These are phyloP conservation scores for Nomada lathburiana DNA, from an alignment of 2,888 invertebrate genomes.

Conservation along the genomic window DNA sequence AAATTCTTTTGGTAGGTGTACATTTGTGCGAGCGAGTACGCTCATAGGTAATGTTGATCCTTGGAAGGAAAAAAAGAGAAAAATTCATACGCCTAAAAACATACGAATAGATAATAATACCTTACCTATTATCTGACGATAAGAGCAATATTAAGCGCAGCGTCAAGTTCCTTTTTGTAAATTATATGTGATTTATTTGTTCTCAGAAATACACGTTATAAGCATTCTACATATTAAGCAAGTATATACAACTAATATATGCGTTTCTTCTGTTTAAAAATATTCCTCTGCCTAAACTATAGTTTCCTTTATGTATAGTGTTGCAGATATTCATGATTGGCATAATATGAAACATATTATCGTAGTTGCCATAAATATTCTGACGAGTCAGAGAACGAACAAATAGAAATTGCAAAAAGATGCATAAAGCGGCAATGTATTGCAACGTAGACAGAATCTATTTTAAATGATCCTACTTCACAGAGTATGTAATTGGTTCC, in stretches of 20 bases:
- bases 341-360: background rate
- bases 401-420: background rate
- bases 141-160: conserved; percentile 65
- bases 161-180: conserved; percentile 70
- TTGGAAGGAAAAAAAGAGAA: background rate
- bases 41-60: conserved; percentile 25
- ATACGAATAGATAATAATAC: conserved; percentile 46
- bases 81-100: conserved; percentile 39
- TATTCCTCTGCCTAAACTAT: conserved; percentile 3
- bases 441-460: conserved; percentile 9
- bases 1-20: conserved; percentile 33
- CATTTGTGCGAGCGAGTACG: conserved; percentile 29
- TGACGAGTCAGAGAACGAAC: background rate
- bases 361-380: background rate
- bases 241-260: conserved; percentile 44
- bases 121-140: conserved; percentile 53
- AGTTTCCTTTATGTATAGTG: background rate
- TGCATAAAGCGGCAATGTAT: background rate
- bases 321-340: background rate
- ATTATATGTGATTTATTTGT: conserved; percentile 70
- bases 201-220: conserved; percentile 69
- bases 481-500: background rate
- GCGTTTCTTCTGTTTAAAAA: conserved; percentile 28
- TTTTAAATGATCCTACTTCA: background rate
- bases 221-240: conserved; percentile 60